A percentile compares a stretch with the other conserved stretches of the same genome.
Evolutionary conservation across 2,888 invertebrate genomes (phyloP).

Genomic region (Antheraea assamensis): DNA sequence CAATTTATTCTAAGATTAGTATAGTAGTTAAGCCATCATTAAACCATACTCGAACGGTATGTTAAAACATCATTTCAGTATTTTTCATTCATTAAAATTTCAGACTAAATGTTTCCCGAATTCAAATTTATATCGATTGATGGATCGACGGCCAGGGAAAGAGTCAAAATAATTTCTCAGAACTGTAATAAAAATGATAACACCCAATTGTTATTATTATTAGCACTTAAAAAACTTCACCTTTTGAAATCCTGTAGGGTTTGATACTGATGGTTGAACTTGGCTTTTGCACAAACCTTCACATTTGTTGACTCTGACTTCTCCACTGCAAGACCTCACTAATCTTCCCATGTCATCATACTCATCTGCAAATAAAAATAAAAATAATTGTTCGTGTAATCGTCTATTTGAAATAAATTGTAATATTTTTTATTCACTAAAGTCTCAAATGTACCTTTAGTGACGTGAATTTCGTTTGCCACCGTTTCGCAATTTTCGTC

Average conservation of each 20-base stretch:
- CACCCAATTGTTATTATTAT: background rate
- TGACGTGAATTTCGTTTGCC: slow-evolving; percentile 92
- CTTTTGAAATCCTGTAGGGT: slow-evolving; percentile 94
- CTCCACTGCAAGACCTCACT: slow-evolving; percentile 93
- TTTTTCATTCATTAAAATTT: background rate
- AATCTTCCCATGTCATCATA: slow-evolving; percentile 93
- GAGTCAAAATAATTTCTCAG: background rate
- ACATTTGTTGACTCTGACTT: slow-evolving; percentile 95
- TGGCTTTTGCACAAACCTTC: slow-evolving; percentile 96
- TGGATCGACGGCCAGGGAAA: background rate
- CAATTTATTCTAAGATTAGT: no score
- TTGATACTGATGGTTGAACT: slow-evolving; percentile 94
- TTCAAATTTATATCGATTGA: background rate
- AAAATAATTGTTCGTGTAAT: slow-evolving; percentile 11
- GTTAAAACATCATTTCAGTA: background rate
- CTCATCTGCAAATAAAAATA: slow-evolving; percentile 85
- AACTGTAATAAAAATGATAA: background rate
- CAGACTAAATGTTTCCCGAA: background rate
- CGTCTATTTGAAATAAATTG: background rate
- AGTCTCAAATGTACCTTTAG: slow-evolving; percentile 84
- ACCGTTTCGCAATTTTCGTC: slow-evolving; percentile 93
- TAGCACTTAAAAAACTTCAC: slow-evolving; percentile 57
- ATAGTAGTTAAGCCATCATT: no score
- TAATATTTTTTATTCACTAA: background rate
- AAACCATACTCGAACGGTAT: background rate